Base-by-base conservation (phyloP, 2,888 invertebrate genomes). In the Phaonia tiefii region DNA sequence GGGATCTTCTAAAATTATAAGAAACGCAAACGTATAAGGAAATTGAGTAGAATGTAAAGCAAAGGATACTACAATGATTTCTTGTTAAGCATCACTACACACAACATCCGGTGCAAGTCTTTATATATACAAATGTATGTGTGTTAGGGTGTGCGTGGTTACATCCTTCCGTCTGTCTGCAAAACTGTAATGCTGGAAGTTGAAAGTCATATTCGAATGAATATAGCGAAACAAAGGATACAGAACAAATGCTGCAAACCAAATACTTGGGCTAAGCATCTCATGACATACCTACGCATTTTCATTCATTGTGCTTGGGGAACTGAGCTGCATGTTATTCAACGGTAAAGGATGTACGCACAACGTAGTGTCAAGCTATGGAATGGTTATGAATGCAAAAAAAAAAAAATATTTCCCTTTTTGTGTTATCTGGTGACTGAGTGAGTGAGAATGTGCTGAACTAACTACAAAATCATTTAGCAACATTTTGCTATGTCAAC, bases 401-500 rank as follows among this genome's bases (percentile, higher is more conserved):
- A 31, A 5, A 8, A 31, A 31, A 31, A 8, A 31, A 31, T 31
- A 31, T 31, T n/a, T n/a, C n/a, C 31, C 31, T 31, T 31, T 31
- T 31, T 31, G 31, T 31, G 3, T 8, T 8, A 42, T 44, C 15
- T 56, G 56, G 44, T 26, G 15, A 42, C 7, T 13, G 8, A 66
- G 15, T 15, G 37, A 60, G 37, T 17, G 17, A n/a, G 25, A 26
- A 20, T n/a, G 31, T 75, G 71, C 60, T 75, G 66, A 75, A 54
- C 75, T 60, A 42, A 54, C 71, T 60, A 42, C 37, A 60, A 71
- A 79, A 66, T 60, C 15, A 54, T 67, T 44, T 56, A 42, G 58
- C 66, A 67, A 44, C 51, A 72, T 67, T 67, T 69, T 60, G 75
- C 71, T 60, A 67, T 75, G 79, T 75, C 75, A 79, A 69, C 75